phyloP scores from a whole-genome alignment of 2,113 vertebrate genomes.

The Forbesichthys agassizii region DNA sequence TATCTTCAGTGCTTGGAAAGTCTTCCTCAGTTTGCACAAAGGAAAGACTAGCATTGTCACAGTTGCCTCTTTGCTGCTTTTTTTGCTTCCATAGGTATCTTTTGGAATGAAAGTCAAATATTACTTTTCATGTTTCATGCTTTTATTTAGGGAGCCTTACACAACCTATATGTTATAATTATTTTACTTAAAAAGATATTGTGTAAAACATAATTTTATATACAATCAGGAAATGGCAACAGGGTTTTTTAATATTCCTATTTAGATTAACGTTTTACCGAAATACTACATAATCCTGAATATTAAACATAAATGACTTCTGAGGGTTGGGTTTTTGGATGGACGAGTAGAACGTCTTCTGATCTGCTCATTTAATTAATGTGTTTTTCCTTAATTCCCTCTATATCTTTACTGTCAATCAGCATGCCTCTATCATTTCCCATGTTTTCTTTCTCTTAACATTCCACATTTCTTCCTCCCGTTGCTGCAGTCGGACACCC shows the following conservation, averaged over 20 bases:
- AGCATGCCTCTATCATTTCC: neutral
- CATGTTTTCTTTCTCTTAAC: slow-evolving; percentile 47
- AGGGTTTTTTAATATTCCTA: neutral
- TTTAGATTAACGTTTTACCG: neutral
- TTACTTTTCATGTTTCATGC: neutral
- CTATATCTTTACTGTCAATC: neutral
- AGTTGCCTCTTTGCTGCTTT: neutral
- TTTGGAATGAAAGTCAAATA: neutral
- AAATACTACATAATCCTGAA: neutral
- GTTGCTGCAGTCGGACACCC: slow-evolving; percentile 59
- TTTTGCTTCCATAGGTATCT: slow-evolving; percentile 5
- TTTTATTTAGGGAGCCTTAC: neutral
- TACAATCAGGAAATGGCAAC: neutral
- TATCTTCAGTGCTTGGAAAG: neutral
- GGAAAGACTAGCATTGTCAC: neutral
- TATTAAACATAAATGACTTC: neutral
- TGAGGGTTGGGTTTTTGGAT: neutral
- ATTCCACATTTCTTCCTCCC: slow-evolving; percentile 55
- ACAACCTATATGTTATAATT: neutral
- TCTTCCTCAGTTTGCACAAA: neutral
- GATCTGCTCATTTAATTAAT: slow-evolving; percentile 29
- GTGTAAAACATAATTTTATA: neutral
- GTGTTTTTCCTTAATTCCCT: slow-evolving; percentile 1
- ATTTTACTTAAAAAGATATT: neutral
- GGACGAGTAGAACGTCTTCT: slow-evolving; percentile 1